Evolutionary conservation across 1,140 invertebrate species (phyloP).

Genomic region (Amyelois transitella): DNA sequence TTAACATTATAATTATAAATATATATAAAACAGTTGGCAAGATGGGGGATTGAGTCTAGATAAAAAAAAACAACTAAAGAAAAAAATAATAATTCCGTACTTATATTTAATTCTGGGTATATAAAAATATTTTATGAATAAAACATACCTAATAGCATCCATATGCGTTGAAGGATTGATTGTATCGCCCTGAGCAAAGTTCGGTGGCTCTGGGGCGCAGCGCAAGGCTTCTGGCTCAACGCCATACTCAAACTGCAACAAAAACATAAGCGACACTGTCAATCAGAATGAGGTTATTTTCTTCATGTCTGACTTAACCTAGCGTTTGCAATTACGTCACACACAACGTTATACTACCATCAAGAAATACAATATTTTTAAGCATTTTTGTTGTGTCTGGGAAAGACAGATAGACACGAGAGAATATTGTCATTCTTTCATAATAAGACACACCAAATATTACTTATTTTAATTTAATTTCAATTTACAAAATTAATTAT

Average conservation of each 20-base stretch:
- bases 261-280: background rate
- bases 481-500: background rate
- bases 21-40: too few relatives aligned
- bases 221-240: constrained; percentile 81
- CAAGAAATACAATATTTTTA: too few relatives aligned
- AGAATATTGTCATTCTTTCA: too few relatives aligned
- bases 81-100: too few relatives aligned
- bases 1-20: too few relatives aligned
- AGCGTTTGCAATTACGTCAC: too few relatives aligned
- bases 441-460: background rate
- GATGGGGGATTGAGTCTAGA: too few relatives aligned
- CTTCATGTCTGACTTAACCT: too few relatives aligned
- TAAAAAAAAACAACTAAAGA: too few relatives aligned
- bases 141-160: constrained; percentile 76
- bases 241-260: constrained; percentile 80
- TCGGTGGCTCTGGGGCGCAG: constrained; percentile 77
- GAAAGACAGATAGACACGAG: too few relatives aligned
- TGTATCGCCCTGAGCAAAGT: constrained; percentile 80
- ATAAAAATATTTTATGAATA: constrained; percentile 11
- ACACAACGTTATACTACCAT: too few relatives aligned
- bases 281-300: background rate
- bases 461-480: background rate
- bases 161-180: constrained; percentile 79
- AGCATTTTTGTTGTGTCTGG: too few relatives aligned
- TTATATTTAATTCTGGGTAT: background rate